phyloP scores from a whole-genome alignment of 2,797 vertebrate species.

The Percopsis omiscomaycus region DNA sequence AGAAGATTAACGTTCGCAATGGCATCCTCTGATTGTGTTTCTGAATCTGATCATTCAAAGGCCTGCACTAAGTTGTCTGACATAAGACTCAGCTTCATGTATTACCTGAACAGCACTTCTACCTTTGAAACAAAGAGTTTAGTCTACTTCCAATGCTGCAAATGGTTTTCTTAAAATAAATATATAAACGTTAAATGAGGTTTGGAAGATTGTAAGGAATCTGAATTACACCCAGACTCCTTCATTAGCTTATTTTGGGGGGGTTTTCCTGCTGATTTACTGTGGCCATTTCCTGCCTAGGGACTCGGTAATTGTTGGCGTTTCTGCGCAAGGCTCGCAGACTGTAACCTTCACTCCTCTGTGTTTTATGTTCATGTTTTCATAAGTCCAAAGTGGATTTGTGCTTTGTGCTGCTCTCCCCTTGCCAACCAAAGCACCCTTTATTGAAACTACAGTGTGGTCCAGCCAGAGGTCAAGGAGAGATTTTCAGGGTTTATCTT shows the following conservation, averaged over 20 bases:
- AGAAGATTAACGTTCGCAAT: constrained; percentile 28
- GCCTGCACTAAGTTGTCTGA: constrained; percentile 14
- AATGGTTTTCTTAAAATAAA: too few species aligned
- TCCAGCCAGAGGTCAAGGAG: too few species aligned
- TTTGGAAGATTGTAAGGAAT: too few species aligned
- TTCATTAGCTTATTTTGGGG: too few species aligned
- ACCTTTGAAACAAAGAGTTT: too few species aligned
- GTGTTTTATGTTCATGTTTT: constrained; percentile 12
- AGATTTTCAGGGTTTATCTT: too few species aligned
- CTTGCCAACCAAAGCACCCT: constrained; percentile 17
- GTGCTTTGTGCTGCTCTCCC: constrained; percentile 7
- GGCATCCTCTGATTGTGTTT: constrained; percentile 22
- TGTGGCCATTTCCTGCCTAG: background rate
- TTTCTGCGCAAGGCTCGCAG: background rate
- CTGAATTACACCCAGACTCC: too few species aligned
- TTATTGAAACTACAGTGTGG: background rate
- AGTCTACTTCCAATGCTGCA: too few species aligned
- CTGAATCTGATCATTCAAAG: constrained; percentile 8
- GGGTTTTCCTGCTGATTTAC: too few species aligned
- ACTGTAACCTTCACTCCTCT: background rate
- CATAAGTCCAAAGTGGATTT: constrained; percentile 24
- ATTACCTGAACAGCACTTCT: background rate
- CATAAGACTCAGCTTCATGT: background rate
- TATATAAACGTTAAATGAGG: too few species aligned
- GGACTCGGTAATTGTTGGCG: too few species aligned